Percentiles rank a stretch among this genome's conserved stretches.
Conservation (phyloP, 2,888 invertebrate genomes). For the Nomada lathburiana region DNA sequence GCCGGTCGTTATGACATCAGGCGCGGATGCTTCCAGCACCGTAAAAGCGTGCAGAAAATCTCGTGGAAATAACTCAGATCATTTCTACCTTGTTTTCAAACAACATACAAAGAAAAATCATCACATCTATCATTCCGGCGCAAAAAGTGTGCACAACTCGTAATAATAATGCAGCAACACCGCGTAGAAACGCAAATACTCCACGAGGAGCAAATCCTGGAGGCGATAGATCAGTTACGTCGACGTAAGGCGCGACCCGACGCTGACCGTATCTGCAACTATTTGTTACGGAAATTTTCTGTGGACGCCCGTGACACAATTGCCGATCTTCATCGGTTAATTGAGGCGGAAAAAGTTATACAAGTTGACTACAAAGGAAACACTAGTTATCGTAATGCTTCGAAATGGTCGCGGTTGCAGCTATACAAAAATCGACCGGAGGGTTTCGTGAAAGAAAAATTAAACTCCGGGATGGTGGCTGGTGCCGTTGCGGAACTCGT, state of each 20-base stretch:
- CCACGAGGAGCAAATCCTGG: conserved; percentile 91
- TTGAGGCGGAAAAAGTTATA: conserved; percentile 90
- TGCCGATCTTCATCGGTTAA: conserved; percentile 90
- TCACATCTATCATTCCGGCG: conserved; percentile 20
- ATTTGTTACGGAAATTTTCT: conserved; percentile 90
- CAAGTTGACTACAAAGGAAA: conserved; percentile 95
- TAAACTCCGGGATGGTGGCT: conserved; percentile 86
- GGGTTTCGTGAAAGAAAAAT: conserved; percentile 86
- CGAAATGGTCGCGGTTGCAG: conserved; percentile 87
- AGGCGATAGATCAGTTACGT: conserved; percentile 93
- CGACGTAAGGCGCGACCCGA: conserved; percentile 94
- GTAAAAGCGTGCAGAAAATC: conserved; percentile 39
- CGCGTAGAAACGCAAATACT: conserved; percentile 86
- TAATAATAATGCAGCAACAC: conserved; percentile 76
- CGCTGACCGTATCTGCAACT: conserved; percentile 92
- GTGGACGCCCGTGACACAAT: conserved; percentile 89
- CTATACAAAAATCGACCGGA: conserved; percentile 84
- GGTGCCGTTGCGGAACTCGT: conserved; percentile 90
- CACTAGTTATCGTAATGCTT: conserved; percentile 93
- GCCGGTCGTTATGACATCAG: conserved; percentile 57
- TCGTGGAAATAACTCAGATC: conserved; percentile 12
- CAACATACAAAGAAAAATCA: not conserved
- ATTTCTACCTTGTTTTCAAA: not conserved
- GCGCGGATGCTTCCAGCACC: conserved; percentile 32
- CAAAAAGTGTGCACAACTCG: conserved; percentile 24